A percentile compares a stretch with the other conserved stretches of the same genome.
These are phyloP conservation scores for Muricea muricata DNA, from an alignment of 92 coral and sea anemone genomes.

Conservation along the genomic window DNA sequence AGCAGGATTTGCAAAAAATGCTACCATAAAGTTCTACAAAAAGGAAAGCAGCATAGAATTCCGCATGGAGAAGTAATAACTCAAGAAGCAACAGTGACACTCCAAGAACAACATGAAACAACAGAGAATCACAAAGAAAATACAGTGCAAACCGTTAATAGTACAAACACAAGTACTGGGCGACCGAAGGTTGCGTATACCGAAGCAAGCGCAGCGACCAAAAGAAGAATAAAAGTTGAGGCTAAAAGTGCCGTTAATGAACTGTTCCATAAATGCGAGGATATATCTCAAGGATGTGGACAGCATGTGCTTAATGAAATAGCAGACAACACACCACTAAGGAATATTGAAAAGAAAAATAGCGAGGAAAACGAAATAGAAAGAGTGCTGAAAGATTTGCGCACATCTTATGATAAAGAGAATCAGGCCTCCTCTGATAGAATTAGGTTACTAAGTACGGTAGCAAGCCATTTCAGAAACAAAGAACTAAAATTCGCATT, in stretches of 20 bases:
- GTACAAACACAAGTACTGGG: neutral
- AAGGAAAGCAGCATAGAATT: neutral
- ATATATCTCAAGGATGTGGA: neutral
- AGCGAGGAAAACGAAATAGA: neutral
- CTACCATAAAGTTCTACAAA: neutral
- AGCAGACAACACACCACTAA: neutral
- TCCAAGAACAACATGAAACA: neutral
- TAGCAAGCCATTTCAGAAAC: slow-evolving; percentile 18
- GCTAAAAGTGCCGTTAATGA: neutral
- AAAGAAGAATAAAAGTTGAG: neutral
- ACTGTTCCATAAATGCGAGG: neutral
- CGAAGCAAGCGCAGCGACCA: neutral
- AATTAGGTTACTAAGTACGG: slow-evolving; percentile 31
- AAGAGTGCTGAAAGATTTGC: neutral
- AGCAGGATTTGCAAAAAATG: neutral
- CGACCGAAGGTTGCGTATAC: neutral
- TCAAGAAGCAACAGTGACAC: neutral
- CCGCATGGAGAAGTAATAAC: neutral
- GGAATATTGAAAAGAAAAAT: neutral
- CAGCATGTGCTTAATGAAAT: neutral
- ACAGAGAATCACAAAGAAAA: neutral
- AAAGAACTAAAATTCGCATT: slow-evolving; percentile 34
- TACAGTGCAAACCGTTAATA: neutral
- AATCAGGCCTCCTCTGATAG: neutral
- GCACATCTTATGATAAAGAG: neutral